A percentile compares a stretch with the other conserved stretches of the same genome.
Conservation (phyloP, 2,888 invertebrate species). For the Tetheella fluctuosa region DNA sequence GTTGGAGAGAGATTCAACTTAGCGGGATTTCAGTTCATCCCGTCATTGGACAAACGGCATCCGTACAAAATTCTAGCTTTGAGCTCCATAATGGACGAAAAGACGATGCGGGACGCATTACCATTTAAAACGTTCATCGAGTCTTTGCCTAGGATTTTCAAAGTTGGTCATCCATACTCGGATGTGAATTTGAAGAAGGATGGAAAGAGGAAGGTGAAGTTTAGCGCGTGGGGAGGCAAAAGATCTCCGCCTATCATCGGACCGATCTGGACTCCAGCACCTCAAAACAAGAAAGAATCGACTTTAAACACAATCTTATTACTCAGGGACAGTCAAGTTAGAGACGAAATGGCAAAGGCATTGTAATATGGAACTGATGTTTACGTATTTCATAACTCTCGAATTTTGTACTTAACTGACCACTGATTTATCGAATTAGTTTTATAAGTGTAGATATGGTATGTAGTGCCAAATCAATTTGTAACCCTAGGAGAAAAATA, state of each 20-base stretch:
- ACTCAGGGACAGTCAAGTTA: conserved; percentile 55
- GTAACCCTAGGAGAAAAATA: conserved; percentile 7
- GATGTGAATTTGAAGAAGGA: conserved; percentile 73
- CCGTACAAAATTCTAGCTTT: conserved; percentile 67
- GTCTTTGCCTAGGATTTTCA: conserved; percentile 60
- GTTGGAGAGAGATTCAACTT: conserved; percentile 50
- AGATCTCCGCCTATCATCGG: conserved; percentile 77
- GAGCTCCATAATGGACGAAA: conserved; percentile 55
- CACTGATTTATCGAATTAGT: conserved; percentile 14
- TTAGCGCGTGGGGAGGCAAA: conserved; percentile 79
- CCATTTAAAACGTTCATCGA: conserved; percentile 67
- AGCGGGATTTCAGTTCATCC: conserved; percentile 64
- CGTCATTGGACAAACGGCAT: conserved; percentile 61
- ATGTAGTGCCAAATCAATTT: conserved; percentile 57
- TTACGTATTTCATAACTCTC: conserved; percentile 34
- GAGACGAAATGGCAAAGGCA: conserved; percentile 38
- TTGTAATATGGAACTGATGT: conserved; percentile 41
- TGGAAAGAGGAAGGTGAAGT: conserved; percentile 77
- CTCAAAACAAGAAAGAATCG: conserved; percentile 58
- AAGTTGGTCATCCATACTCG: conserved; percentile 70
- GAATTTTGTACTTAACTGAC: conserved; percentile 28
- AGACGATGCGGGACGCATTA: conserved; percentile 56
- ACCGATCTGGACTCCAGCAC: conserved; percentile 73
- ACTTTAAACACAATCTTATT: conserved; percentile 65
- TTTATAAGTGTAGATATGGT: conserved; percentile 28